These are phyloP conservation scores for Leptinotarsa juncta DNA, from an alignment of 2,888 invertebrate species.

Conservation along the genomic window DNA sequence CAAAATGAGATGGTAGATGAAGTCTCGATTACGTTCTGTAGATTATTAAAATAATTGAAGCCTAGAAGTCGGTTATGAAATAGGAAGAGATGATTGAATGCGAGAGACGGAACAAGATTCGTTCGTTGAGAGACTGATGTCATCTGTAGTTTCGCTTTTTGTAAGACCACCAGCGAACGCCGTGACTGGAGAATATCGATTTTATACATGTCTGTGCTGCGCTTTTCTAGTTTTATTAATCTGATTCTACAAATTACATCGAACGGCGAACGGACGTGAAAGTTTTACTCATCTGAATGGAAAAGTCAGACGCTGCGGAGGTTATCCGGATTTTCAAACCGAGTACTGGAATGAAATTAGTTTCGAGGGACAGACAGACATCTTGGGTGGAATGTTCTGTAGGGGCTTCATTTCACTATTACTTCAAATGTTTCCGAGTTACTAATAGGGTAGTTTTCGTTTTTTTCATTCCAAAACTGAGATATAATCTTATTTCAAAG, in stretches of 20 bases:
- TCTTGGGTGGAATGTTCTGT: neutral
- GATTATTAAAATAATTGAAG: slow-evolving; percentile 14
- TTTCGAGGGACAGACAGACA: neutral
- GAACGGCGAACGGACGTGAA: slow-evolving; percentile 47
- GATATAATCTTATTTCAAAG: too few relatives aligned
- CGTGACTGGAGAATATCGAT: slow-evolving; percentile 55
- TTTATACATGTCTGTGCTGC: slow-evolving; percentile 52
- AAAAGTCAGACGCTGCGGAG: slow-evolving; percentile 21
- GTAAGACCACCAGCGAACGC: slow-evolving; percentile 43
- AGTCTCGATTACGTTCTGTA: slow-evolving; percentile 8
- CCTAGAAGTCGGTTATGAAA: slow-evolving; percentile 2
- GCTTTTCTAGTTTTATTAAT: slow-evolving; percentile 59
- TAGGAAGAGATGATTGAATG: slow-evolving; percentile 13
- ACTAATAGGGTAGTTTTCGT: neutral
- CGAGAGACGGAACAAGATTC: slow-evolving; percentile 34
- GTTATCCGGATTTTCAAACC: neutral
- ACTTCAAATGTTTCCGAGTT: too few relatives aligned
- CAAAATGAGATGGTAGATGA: neutral
- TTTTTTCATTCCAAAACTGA: too few relatives aligned
- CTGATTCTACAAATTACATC: slow-evolving; percentile 54
- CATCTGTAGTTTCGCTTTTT: slow-evolving; percentile 52
- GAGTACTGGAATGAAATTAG: neutral
- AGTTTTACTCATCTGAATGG: slow-evolving; percentile 37
- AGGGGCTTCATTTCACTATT: too few relatives aligned
- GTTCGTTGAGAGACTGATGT: slow-evolving; percentile 44